phyloP scores from a whole-genome alignment of 2,888 invertebrate species.

The Drosophila maculinotata region DNA sequence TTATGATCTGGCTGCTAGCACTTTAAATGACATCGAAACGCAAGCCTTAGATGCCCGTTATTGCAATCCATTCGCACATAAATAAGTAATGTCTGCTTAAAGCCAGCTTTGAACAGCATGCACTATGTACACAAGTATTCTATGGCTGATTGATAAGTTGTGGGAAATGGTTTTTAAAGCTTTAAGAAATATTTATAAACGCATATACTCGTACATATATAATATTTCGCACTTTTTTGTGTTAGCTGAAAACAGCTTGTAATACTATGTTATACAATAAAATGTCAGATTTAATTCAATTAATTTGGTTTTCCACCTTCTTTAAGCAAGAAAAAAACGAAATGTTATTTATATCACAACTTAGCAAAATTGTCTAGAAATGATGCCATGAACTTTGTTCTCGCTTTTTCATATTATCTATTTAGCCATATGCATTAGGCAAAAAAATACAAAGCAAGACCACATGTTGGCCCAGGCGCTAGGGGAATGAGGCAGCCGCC shows the following conservation, averaged over 20 bases:
- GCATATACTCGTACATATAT: too few relatives aligned
- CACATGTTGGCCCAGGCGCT: constrained; percentile 19
- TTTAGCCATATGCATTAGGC: constrained; percentile 11
- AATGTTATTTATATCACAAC: constrained; percentile 3
- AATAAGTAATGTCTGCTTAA: constrained; percentile 54
- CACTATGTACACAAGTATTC: too few relatives aligned
- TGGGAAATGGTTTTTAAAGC: background rate
- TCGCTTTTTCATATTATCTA: constrained; percentile 5
- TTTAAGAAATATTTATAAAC: background rate
- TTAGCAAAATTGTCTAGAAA: constrained; percentile 6
- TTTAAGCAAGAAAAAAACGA: background rate
- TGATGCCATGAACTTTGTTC: background rate
- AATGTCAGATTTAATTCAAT: background rate
- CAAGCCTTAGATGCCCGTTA: constrained; percentile 9
- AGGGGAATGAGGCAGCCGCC: background rate
- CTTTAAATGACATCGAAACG: constrained; percentile 56
- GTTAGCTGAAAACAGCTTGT: too few relatives aligned
- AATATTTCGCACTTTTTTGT: background rate
- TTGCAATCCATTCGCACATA: constrained; percentile 44
- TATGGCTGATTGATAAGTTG: too few relatives aligned
- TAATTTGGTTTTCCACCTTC: background rate
- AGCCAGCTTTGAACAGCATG: constrained; percentile 37
- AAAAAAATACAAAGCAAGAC: constrained; percentile 5
- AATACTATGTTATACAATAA: too few relatives aligned
- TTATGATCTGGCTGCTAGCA: constrained; percentile 64